Conservation (phyloP, 1,140 invertebrate species). For the Maconellicoccus hirsutus region DNA sequence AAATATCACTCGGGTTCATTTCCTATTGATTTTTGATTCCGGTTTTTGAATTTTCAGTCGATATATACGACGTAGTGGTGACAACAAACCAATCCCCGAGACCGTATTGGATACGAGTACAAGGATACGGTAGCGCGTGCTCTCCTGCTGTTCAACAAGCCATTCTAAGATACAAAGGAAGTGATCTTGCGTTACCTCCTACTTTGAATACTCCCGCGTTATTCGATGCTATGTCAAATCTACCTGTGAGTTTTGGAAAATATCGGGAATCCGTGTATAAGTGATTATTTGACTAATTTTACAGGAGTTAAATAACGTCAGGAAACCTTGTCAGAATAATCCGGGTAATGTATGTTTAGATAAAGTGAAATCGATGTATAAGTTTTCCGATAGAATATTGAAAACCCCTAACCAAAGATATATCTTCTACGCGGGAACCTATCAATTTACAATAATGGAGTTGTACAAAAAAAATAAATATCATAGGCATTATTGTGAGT, state of each 20-base stretch:
- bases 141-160: neutral
- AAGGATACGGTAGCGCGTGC: neutral
- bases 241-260: too few relatives aligned
- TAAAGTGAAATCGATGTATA: neutral
- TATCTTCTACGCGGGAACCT: neutral
- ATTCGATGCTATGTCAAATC: too few relatives aligned
- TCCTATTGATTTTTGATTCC: too few relatives aligned
- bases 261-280: too few relatives aligned
- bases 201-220: too few relatives aligned
- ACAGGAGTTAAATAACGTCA: neutral
- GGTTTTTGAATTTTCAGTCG: neutral
- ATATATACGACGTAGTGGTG: neutral
- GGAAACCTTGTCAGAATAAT: neutral
- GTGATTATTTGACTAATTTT: too few relatives aligned
- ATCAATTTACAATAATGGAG: neutral
- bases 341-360: neutral
- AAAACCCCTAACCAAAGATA: neutral
- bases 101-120: neutral
- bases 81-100: neutral
- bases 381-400: neutral
- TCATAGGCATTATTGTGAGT: neutral
- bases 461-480: neutral
- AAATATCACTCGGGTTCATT: too few relatives aligned
- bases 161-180: neutral
- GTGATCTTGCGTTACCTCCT: neutral